phyloP scores from a whole-genome alignment of 2,797 vertebrate species.

The Bradypus variegatus region DNA sequence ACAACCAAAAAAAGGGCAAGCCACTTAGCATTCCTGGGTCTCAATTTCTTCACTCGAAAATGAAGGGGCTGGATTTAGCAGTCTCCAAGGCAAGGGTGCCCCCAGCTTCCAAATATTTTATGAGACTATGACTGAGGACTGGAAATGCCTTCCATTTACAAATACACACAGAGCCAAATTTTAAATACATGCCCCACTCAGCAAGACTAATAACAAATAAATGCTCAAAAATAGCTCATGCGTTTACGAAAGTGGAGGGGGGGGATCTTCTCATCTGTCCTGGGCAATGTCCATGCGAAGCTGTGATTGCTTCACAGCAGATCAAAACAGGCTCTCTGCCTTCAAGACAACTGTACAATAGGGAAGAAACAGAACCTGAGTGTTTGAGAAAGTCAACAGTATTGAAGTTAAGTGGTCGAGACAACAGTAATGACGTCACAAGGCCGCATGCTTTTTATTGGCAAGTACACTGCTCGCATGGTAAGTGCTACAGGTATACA shows the following conservation, averaged over 20 bases:
- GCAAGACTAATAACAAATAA: neutral
- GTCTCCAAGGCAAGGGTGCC: too few relatives aligned
- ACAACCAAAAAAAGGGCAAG: neutral
- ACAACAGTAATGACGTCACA: neutral
- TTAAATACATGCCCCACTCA: neutral
- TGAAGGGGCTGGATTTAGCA: neutral
- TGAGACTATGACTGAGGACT: neutral
- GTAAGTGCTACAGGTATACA: neutral
- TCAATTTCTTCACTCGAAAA: neutral
- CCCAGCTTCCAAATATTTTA: neutral
- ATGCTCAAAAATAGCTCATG: neutral
- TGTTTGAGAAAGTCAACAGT: neutral
- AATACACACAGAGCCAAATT: neutral
- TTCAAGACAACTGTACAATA: neutral
- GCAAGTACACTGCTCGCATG: neutral
- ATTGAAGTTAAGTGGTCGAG: neutral
- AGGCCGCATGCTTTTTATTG: neutral
- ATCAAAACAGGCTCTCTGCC: neutral
- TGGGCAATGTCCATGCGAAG: neutral
- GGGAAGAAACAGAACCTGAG: neutral
- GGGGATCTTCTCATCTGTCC: neutral
- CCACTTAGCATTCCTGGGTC: neutral
- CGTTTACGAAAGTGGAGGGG: neutral
- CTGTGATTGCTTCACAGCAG: neutral
- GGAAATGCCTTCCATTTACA: neutral